These are phyloP conservation scores for Augochlora pura DNA, from an alignment of 1,140 invertebrate species.

Conservation along the genomic window DNA sequence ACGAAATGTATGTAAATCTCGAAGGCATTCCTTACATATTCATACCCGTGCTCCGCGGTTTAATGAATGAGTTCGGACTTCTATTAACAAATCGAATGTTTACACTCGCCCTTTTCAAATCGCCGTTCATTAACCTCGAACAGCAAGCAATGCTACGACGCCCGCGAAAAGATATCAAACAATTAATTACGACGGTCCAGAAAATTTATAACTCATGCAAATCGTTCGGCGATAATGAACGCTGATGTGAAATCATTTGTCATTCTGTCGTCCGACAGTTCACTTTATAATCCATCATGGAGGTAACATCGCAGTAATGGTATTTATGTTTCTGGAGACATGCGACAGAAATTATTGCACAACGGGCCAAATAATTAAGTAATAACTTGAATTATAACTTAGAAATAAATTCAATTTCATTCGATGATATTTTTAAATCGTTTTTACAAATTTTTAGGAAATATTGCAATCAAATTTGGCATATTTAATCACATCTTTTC, in stretches of 20 bases:
- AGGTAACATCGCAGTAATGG: neutral
- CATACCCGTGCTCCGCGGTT: neutral
- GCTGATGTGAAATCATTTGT: neutral
- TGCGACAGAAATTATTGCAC: too few relatives aligned
- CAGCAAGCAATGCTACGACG: too few relatives aligned
- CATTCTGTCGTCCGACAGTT: neutral
- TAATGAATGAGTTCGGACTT: slow-evolving; percentile 14
- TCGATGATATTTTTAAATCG: too few relatives aligned
- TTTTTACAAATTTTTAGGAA: too few relatives aligned
- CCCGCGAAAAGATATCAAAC: neutral
- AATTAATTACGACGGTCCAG: slow-evolving; percentile 4
- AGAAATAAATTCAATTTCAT: too few relatives aligned
- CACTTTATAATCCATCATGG: neutral
- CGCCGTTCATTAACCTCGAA: neutral
- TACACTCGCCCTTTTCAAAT: slow-evolving; percentile 9
- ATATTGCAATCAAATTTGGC: too few relatives aligned
- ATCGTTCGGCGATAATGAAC: neutral
- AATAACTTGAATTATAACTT: too few relatives aligned
- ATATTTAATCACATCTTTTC: too few relatives aligned
- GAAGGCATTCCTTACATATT: slow-evolving; percentile 17
- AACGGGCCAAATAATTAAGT: too few relatives aligned
- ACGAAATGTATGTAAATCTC: slow-evolving; percentile 31
- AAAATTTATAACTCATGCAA: neutral
- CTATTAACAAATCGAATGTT: slow-evolving; percentile 32
- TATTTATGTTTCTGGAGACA: neutral